A percentile compares a stretch with the other conserved stretches of the same genome.
phyloP scores from a whole-genome alignment of 2,113 vertebrate species.

The Atlantisia rogersi region DNA sequence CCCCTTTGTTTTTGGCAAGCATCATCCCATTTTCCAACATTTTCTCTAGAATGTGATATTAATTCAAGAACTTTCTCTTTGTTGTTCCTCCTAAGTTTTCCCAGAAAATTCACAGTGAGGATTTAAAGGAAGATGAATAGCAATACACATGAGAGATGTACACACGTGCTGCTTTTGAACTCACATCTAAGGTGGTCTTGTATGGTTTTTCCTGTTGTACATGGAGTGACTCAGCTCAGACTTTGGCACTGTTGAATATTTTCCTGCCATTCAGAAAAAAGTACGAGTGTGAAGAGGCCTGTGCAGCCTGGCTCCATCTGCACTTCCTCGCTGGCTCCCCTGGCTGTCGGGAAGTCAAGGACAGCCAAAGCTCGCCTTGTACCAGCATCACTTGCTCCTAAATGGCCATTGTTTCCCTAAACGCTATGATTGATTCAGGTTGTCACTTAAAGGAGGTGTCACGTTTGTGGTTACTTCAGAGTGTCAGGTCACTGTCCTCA shows the following conservation, averaged over 20 bases:
- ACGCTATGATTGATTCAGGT: slow-evolving; percentile 27
- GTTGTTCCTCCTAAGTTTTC: slow-evolving; percentile 20
- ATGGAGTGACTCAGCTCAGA: slow-evolving; percentile 10
- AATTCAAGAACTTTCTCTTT: slow-evolving; percentile 32
- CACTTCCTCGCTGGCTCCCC: slow-evolving; percentile 37
- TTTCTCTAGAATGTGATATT: not conserved
- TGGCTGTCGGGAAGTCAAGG: slow-evolving; percentile 55
- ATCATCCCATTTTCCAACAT: not conserved
- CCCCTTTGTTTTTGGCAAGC: not conserved
- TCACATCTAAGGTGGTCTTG: slow-evolving; percentile 10
- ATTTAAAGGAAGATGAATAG: slow-evolving; percentile 49
- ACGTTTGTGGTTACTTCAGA: not conserved
- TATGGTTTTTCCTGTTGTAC: slow-evolving; percentile 31
- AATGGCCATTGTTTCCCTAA: slow-evolving; percentile 54
- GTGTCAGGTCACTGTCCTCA: not conserved
- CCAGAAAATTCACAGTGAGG: slow-evolving; percentile 27
- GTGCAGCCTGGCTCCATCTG: slow-evolving; percentile 45
- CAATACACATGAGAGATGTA: not conserved
- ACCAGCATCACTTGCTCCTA: slow-evolving; percentile 43
- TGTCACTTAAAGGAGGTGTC: slow-evolving; percentile 37
- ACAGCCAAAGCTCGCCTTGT: not conserved
- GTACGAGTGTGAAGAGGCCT: not conserved
- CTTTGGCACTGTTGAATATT: slow-evolving; percentile 48
- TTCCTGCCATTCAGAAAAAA: slow-evolving; percentile 34
- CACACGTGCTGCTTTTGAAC: not conserved